Conservation (phyloP, 2,113 vertebrate species). For the Nettapus auritus region DNA sequence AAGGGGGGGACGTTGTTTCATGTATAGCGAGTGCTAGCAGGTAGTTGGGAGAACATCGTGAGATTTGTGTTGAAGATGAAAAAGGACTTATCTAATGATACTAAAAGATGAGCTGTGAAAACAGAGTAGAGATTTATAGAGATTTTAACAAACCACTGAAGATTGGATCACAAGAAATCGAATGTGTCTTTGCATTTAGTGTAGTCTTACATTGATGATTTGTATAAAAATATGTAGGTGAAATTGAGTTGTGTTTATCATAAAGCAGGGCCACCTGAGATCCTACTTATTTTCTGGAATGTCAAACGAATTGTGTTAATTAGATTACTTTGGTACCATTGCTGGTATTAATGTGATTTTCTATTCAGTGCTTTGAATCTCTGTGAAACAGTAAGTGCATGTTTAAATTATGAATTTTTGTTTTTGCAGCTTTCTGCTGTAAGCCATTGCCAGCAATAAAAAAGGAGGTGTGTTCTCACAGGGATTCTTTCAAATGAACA, state of each 20-base stretch:
- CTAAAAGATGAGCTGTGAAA: conserved; percentile 54
- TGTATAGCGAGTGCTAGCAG: not conserved
- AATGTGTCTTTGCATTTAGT: conserved; percentile 19
- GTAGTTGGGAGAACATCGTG: not conserved
- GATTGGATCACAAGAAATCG: conserved; percentile 21
- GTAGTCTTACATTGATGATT: not conserved
- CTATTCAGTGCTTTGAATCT: not conserved
- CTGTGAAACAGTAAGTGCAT: not conserved
- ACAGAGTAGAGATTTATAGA: conserved; percentile 46
- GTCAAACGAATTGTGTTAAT: not conserved
- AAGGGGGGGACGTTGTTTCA: conserved; percentile 75
- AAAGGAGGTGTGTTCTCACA: conserved; percentile 18
- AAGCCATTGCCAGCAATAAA: conserved; percentile 37
- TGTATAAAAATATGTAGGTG: not conserved
- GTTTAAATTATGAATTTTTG: conserved; percentile 14
- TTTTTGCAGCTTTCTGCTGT: conserved; percentile 61
- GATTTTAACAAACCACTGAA: conserved; percentile 51
- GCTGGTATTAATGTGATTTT: conserved; percentile 11
- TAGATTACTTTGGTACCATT: not conserved
- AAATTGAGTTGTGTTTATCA: not conserved
- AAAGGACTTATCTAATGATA: conserved; percentile 36
- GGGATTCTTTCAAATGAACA: conserved; percentile 26
- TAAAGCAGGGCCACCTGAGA: not conserved
- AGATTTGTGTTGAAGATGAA: conserved; percentile 22
- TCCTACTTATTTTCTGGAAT: not conserved